A percentile compares a stretch with the other conserved stretches of the same genome.
Evolutionary conservation across 2,888 invertebrate species (phyloP).

Genomic region (Stictocephala bisonia): DNA sequence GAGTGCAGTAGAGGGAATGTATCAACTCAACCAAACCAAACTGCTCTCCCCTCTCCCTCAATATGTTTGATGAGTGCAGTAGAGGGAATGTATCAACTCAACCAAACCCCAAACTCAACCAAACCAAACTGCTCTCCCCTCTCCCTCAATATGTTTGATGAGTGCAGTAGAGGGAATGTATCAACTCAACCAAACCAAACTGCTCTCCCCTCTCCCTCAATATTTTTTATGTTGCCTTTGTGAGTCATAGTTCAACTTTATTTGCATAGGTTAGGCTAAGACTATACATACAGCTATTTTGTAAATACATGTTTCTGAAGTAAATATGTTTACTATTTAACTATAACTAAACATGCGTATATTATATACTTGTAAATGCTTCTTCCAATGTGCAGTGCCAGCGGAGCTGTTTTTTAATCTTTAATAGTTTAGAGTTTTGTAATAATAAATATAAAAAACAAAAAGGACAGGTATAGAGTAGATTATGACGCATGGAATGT

Average conservation of each 20-base stretch:
- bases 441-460: constrained; percentile 51
- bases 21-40: no score
- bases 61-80: no score
- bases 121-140: no score
- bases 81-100: no score
- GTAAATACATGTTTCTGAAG: constrained; percentile 52
- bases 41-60: no score
- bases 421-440: constrained; percentile 57
- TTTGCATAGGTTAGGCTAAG: constrained; percentile 38
- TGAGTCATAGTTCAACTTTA: constrained; percentile 8
- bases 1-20: no score
- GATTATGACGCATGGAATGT: constrained; percentile 45
- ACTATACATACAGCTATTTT: constrained; percentile 46
- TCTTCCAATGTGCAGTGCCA: constrained; percentile 57
- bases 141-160: no score
- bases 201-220: constrained; percentile 12
- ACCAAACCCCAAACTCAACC: no score
- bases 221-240: constrained; percentile 21
- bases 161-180: no score
- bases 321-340: constrained; percentile 49
- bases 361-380: constrained; percentile 55
- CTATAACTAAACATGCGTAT: constrained; percentile 49
- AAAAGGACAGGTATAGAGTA: constrained; percentile 49
- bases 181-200: no score
- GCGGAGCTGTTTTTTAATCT: constrained; percentile 56